These are phyloP conservation scores for Heliconius erato DNA, from an alignment of 2,888 invertebrate genomes.

Conservation along the genomic window DNA sequence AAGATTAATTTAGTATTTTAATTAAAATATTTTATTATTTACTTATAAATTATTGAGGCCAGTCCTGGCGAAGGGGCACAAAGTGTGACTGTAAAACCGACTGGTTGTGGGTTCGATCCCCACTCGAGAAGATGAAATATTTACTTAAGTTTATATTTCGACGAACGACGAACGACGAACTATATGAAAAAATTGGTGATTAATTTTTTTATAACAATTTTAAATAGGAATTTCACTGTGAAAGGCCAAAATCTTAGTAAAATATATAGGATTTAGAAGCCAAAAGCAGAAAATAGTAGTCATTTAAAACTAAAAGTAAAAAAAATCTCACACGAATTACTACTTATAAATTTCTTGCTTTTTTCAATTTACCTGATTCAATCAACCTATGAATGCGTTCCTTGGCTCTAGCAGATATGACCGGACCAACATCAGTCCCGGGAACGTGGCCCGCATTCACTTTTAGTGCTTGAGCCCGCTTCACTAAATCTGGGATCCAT, in stretches of 20 bases:
- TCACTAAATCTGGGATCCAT: slow-evolving; percentile 97
- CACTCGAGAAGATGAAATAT: too few species aligned
- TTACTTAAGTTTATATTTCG: too few species aligned
- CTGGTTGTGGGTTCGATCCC: too few species aligned
- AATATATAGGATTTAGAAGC: background rate
- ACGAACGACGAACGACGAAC: too few species aligned
- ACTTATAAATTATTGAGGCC: too few species aligned
- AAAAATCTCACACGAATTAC: background rate
- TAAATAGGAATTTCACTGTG: background rate
- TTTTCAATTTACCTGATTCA: slow-evolving; percentile 87
- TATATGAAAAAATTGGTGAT: too few species aligned
- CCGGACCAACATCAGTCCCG: slow-evolving; percentile 94
- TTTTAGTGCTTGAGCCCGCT: slow-evolving; percentile 92
- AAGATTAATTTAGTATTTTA: too few species aligned
- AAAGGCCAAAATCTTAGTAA: background rate
- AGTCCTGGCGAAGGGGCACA: too few species aligned
- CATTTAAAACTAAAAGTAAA: too few species aligned
- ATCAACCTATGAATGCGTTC: slow-evolving; percentile 92
- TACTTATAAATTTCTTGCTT: background rate
- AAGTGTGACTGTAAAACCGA: too few species aligned
- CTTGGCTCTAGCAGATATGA: slow-evolving; percentile 97
- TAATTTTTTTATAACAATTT: background rate
- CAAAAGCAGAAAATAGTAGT: too few species aligned
- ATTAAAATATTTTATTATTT: too few species aligned
- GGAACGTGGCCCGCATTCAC: slow-evolving; percentile 96